Conservation (phyloP, 2,113 vertebrate species). For the Rhombomys opimus region DNA sequence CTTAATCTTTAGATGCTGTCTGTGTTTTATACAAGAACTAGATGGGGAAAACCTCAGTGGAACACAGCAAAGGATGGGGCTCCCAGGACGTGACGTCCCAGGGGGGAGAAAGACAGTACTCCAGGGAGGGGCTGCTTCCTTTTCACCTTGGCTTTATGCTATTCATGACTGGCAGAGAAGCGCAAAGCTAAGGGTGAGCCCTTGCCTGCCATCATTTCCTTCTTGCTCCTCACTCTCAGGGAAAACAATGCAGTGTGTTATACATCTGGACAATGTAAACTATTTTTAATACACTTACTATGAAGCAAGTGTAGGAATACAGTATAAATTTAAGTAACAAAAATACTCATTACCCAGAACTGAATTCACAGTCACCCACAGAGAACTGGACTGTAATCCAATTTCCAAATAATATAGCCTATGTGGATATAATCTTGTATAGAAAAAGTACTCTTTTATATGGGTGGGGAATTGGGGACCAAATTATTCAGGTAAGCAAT, state of each 20-base stretch:
- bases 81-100: not conserved
- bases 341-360: slow-evolving; percentile 48
- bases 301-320: slow-evolving; percentile 40
- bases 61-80: accelerated
- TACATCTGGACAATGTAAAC: not conserved
- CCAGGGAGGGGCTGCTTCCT: not conserved
- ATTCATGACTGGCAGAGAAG: not conserved
- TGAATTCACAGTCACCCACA: slow-evolving; percentile 57
- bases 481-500: slow-evolving; percentile 63
- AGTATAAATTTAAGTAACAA: slow-evolving; percentile 53
- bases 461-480: not conserved
- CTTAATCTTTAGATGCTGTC: not conserved
- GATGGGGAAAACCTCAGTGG: not conserved
- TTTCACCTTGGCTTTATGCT: not conserved
- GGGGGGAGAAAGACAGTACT: accelerated
- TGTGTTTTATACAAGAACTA: not conserved
- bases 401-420: slow-evolving; percentile 42
- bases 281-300: slow-evolving; percentile 51
- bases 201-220: not conserved
- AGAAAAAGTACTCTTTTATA: slow-evolving; percentile 42
- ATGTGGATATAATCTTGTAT: not conserved
- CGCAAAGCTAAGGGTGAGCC: not conserved
- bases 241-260: not conserved
- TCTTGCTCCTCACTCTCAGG: not conserved
- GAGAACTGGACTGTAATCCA: slow-evolving; percentile 43